Percentiles rank a stretch among this genome's conserved stretches.
Conservation (phyloP, 64 coral and sea anemone genomes). For the Trachythela sp. region DNA sequence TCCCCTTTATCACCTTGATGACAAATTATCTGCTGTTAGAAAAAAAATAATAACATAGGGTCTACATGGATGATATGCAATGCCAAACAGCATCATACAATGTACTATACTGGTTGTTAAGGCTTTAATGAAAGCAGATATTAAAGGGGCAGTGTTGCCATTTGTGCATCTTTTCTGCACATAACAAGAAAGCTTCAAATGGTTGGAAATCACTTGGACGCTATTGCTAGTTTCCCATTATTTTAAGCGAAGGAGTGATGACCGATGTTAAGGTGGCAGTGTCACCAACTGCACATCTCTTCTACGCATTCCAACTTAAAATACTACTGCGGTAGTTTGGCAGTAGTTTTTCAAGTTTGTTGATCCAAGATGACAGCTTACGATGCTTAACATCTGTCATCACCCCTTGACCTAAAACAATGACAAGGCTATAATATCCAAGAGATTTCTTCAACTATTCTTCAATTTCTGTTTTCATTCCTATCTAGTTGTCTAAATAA, state of each 20-base stretch:
- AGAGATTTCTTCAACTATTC: neutral
- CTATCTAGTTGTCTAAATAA: neutral
- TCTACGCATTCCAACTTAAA: neutral
- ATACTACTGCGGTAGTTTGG: neutral
- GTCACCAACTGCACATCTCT: neutral
- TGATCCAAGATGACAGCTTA: neutral
- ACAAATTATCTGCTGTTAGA: no score
- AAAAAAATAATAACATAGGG: neutral
- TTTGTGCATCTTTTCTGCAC: no score
- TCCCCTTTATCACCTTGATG: no score
- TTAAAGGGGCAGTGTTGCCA: no score
- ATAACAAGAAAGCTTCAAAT: neutral
- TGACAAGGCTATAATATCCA: neutral
- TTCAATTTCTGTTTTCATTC: neutral
- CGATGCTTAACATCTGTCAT: neutral
- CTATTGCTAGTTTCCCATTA: neutral
- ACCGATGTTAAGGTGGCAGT: neutral
- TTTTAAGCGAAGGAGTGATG: neutral
- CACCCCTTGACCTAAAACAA: neutral
- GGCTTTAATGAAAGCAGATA: no score
- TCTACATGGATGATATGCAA: neutral
- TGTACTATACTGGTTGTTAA: no score
- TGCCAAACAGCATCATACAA: no score
- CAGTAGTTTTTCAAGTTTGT: neutral
- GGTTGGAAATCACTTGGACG: neutral